A percentile compares a stretch with the other conserved stretches of the same genome.
Conservation (phyloP, 2,888 invertebrate species). For the Amblyteles armatorius region DNA sequence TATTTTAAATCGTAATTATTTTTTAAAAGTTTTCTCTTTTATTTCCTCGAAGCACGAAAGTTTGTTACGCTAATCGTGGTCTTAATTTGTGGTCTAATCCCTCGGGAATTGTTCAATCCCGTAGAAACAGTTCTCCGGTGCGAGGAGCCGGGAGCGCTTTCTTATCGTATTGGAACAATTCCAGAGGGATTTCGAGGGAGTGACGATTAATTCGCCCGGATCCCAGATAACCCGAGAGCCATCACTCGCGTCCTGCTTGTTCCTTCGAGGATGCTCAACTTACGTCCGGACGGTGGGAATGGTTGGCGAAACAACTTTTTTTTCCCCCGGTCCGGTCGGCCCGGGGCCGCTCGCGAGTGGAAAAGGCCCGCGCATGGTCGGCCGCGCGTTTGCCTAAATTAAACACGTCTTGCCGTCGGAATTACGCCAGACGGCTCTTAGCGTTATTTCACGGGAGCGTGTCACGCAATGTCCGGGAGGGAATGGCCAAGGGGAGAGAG, state of each 20-base stretch:
- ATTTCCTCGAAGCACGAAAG: neutral
- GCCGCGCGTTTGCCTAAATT: constrained; percentile 49
- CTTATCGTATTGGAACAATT: constrained; percentile 49
- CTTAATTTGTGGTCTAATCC: constrained; percentile 29
- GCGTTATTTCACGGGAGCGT: constrained; percentile 14
- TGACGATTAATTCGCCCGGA: constrained; percentile 37
- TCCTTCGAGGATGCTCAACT: neutral
- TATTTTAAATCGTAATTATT: neutral
- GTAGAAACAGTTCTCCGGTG: constrained; percentile 32
- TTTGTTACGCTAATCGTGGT: neutral
- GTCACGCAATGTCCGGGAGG: constrained; percentile 5
- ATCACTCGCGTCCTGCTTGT: neutral
- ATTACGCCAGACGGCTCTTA: constrained; percentile 19
- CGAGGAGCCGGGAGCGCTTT: neutral
- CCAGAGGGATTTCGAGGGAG: constrained; percentile 33
- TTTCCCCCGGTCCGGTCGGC: neutral
- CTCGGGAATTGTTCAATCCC: constrained; percentile 41
- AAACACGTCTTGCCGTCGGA: neutral
- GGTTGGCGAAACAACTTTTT: neutral
- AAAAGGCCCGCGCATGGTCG: constrained; percentile 66
- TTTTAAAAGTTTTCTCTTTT: neutral
- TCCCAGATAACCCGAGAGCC: constrained; percentile 29
- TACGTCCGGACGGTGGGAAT: too few species aligned
- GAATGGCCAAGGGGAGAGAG: neutral
- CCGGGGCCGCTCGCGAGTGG: constrained; percentile 40